Evolutionary conservation across 1,140 invertebrate species (phyloP), one percentile per base, ranked within the genome.

Genomic region (Nylanderia fulva): DNA sequence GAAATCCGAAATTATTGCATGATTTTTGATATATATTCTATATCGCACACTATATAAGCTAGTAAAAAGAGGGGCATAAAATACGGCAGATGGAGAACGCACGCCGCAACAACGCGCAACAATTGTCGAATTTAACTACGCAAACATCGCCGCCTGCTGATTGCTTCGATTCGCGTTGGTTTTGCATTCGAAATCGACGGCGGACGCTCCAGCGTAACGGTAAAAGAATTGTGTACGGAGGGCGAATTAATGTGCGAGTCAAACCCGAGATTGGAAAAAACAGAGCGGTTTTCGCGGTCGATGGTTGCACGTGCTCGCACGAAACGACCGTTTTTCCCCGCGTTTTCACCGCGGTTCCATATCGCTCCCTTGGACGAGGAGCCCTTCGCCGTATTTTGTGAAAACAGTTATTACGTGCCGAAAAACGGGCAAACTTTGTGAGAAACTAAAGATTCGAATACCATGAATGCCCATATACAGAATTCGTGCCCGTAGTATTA

Each of bases 91-190:
- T n/a, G 56, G 45, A 79, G 48, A 75, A 39, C 52, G 63, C n/a
- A n/a, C n/a, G 71, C 21, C 79, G 77, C 83, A 86, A 90, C 90
- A 89, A 87, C 80, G 82, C 84, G 76, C 79, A 64, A 72, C 39
- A 82, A 71, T 85, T 48, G 87, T 85, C 68, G 80, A 89, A 88
- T 84, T 86, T 88, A 92, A 90, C 91, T 90, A 91, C 69, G 86
- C 86, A 92, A 92, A 92, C 89, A 92, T 91, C 91, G 90, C 63
- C 86, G 66, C 77, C 60, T 80, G 85, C 84, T 91, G 91, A 92
- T 92, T 92, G 91, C 91, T 92, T 91, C 88, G 89, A 89, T 90
- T 91, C 85, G 69, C 74, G 54, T 45, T 48, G 72, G 48, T 90
- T 91, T 90, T 91, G 86, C 89, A 88, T 92, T 88, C 68, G 63